Base-by-base conservation (phyloP, 2,888 invertebrate genomes). In the Galerucella nymphaeae region DNA sequence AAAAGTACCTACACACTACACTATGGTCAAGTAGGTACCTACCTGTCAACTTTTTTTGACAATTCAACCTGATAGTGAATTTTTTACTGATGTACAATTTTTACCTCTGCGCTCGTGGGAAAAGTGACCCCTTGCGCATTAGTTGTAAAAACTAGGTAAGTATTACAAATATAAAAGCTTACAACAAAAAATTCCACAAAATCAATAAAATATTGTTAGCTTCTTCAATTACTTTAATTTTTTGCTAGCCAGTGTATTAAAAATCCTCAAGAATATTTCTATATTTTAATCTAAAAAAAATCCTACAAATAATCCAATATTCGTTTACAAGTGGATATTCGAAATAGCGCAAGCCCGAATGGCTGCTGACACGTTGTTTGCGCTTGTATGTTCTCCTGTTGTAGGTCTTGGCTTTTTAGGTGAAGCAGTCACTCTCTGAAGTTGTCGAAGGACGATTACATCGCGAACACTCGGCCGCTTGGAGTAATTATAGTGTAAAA, bases 291-390 rank as follows among this genome's bases (percentile, higher is more conserved):
- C 13, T 13, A 10, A 45, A 14, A 45, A 14, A 53, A 68, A 73
- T 71, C 67, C 38, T 30, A 20, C 75, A 73, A 77, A 77, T 77
- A 77, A 75, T 77, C 11, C 9, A 3, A 67, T 23, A 69, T 64
- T 65, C 70, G 65, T 62, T 62, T 62, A 58, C 53, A 38, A 67
- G 45, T 50, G 20, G 50, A 30, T 53, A 45, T 59, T 67, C 48
- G 42, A 71, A 63, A 70, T 70, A 63, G 73, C 75, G 75, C 75
- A 74, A 69, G 68, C 57, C 42, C 73, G 42, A 73, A 66, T 69
- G 66, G 57, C 62, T 68, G 58, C 64, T 67, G 38, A 53, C 23
- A 57, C 42, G 62, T 58, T 66, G 70, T 72, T 73, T 69, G 71
- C 73, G 73, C 71, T 30, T 18, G 18, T 38, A 61, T 61, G 67